These are phyloP conservation scores for Apantesis nais DNA, from an alignment of 2,888 invertebrate species.

Conservation along the genomic window DNA sequence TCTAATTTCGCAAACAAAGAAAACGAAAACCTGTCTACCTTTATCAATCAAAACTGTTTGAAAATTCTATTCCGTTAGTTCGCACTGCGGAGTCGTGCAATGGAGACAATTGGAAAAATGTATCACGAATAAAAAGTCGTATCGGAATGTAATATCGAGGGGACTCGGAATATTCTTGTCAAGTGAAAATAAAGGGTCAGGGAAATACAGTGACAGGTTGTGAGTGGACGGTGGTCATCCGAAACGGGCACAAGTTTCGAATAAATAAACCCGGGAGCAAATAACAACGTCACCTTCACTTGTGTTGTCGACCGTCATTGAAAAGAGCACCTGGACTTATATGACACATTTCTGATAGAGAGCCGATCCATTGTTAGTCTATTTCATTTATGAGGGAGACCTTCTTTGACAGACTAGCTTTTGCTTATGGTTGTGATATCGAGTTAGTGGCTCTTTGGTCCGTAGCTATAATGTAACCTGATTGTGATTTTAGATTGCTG, in stretches of 20 bases:
- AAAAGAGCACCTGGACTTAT: constrained; percentile 68
- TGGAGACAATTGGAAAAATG: constrained; percentile 83
- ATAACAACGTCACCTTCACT: constrained; percentile 75
- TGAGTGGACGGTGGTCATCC: constrained; percentile 81
- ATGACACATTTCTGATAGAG: constrained; percentile 71
- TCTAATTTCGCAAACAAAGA: constrained; percentile 84
- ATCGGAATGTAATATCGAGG: constrained; percentile 83
- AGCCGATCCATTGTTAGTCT: constrained; percentile 66
- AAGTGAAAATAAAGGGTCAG: constrained; percentile 84
- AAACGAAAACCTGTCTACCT: constrained; percentile 84
- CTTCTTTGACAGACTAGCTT: constrained; percentile 23
- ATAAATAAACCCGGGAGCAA: constrained; percentile 79
- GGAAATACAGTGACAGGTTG: constrained; percentile 82
- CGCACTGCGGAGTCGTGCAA: constrained; percentile 71
- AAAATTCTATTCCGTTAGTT: constrained; percentile 84
- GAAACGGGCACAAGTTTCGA: constrained; percentile 75
- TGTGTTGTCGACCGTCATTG: constrained; percentile 62
- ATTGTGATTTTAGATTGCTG: not conserved
- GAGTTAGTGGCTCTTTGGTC: not conserved
- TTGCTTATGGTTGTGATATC: not conserved
- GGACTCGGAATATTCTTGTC: constrained; percentile 82
- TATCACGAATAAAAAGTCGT: constrained; percentile 84
- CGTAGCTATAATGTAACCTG: not conserved
- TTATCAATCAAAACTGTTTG: constrained; percentile 85
- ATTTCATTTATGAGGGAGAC: constrained; percentile 24